Base-by-base conservation (phyloP, 2,888 invertebrate species). In the Troglohyphantes excavatus region DNA sequence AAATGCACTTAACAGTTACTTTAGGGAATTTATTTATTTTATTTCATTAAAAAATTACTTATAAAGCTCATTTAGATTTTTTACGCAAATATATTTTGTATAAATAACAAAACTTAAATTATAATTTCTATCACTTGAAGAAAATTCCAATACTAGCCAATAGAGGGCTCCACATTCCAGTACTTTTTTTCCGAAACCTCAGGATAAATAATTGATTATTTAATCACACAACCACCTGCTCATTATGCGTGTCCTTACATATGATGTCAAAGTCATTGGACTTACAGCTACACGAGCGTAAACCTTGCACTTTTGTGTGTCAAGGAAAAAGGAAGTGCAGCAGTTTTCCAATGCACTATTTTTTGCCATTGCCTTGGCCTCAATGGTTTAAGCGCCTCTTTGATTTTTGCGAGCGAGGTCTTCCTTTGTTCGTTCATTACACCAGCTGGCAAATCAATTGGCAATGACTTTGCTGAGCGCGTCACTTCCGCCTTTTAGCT, bases 291-390 rank as follows among this genome's bases (percentile, higher is more conserved):
- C 39, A 11, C 39, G 13, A 7, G 39, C 39, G 9, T 11, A 39
- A 53, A 27, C 73, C 73, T 75, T 75, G 72, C 26, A 59, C 29
- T 81, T 73, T 29, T 81, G 63, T 88, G 81, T 46, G 87, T 88
- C 87, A 88, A 88, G 87, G 87, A 75, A 88, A n/a, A 81, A 81
- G 87, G 81, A 88, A 81, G 81, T 81, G 17, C 5, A 73, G 33
- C 72, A 63, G 33, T 63, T 81, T 29, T 79, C 17, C 59, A 43
- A 46, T 39, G 73, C 73, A 72, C 81, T 87, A 73, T 88, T 87
- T 87, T 72, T 81, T 75, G 59, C 67, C 27, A 29, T 87, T 73
- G 75, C 87, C 87, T 88, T 88, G 87, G 87, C 87, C 87, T 88
- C 63, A 68, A 88, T 81, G 81, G 11, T 23, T 26, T 76, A 68